These are phyloP conservation scores for Apodemia mormo DNA, from an alignment of 2,888 invertebrate genomes.

Conservation along the genomic window DNA sequence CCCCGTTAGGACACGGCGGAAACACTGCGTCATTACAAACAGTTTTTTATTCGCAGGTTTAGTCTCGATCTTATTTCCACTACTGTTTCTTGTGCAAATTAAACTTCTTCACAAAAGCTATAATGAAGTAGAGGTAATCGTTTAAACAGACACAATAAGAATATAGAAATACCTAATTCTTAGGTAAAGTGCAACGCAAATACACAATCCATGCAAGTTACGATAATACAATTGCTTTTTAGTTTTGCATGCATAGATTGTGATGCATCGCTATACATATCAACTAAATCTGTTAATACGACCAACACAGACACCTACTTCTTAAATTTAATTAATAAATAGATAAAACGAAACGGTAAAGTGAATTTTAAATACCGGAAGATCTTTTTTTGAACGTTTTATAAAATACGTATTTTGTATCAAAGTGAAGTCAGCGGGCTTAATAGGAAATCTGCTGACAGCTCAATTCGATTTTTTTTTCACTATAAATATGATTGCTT, in stretches of 20 bases:
- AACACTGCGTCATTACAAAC: constrained; percentile 21
- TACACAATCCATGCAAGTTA: constrained; percentile 28
- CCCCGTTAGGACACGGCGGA: constrained; percentile 23
- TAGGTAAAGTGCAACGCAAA: constrained; percentile 46
- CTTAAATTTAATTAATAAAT: constrained; percentile 78
- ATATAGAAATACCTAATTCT: constrained; percentile 76
- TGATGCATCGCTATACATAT: constrained; percentile 49
- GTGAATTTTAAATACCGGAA: constrained; percentile 73
- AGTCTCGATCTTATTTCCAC: constrained; percentile 60
- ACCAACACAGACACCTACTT: constrained; percentile 78
- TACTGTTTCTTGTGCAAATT: constrained; percentile 78
- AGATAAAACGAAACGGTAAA: constrained; percentile 74
- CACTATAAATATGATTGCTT: constrained; percentile 80
- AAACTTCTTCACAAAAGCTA: constrained; percentile 77
- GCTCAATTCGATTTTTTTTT: constrained; percentile 44
- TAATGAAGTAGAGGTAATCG: constrained; percentile 74
- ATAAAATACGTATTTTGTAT: constrained; percentile 79
- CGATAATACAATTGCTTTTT: constrained; percentile 31
- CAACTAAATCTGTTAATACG: constrained; percentile 77
- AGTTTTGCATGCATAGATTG: constrained; percentile 22
- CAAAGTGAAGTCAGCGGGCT: constrained; percentile 76
- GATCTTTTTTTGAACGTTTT: constrained; percentile 74
- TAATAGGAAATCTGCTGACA: constrained; percentile 73
- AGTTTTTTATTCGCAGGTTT: constrained; percentile 45
- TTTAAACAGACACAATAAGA: constrained; percentile 79